Conservation (phyloP, 64 coral and sea anemone species). For the Porites australiensis region DNA sequence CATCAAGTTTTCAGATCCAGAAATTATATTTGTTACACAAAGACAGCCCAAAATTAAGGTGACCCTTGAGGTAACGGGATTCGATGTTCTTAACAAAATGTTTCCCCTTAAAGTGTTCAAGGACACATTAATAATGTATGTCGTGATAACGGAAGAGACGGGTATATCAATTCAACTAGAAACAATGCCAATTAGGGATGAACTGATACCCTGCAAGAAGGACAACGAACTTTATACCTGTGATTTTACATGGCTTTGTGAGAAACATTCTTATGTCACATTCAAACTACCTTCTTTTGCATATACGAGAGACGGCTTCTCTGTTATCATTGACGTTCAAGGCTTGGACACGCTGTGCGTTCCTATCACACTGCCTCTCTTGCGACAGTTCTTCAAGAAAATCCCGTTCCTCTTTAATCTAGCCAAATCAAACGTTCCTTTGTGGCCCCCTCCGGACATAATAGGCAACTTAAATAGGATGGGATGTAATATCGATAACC, state of each 20-base stretch:
- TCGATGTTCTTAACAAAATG: constrained; percentile 58
- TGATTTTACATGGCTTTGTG: constrained; percentile 82
- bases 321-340: constrained; percentile 58
- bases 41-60: constrained; percentile 47
- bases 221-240: constrained; percentile 44
- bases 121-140: constrained; percentile 46
- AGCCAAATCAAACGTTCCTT: constrained; percentile 36
- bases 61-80: constrained; percentile 49
- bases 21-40: constrained; percentile 9
- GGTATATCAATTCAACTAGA: constrained; percentile 46
- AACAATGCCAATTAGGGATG: constrained; percentile 59
- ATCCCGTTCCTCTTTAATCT: constrained; percentile 54
- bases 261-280: constrained; percentile 58
- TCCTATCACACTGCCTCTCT: constrained; percentile 49
- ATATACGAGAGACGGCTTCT: constrained; percentile 71
- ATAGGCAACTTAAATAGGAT: constrained; percentile 21
- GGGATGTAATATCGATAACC: constrained; percentile 62
- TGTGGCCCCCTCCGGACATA: constrained; percentile 76
- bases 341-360: constrained; percentile 70
- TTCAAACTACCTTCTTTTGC: constrained; percentile 60
- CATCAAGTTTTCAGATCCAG: constrained; percentile 65
- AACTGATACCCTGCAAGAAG: constrained; percentile 65
- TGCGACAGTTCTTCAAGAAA: constrained; percentile 41
- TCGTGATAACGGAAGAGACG: constrained; percentile 25
- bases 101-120: constrained; percentile 68